Evolutionary conservation across 2,888 invertebrate genomes (phyloP).

Genomic region (Papilio demoleus): DNA sequence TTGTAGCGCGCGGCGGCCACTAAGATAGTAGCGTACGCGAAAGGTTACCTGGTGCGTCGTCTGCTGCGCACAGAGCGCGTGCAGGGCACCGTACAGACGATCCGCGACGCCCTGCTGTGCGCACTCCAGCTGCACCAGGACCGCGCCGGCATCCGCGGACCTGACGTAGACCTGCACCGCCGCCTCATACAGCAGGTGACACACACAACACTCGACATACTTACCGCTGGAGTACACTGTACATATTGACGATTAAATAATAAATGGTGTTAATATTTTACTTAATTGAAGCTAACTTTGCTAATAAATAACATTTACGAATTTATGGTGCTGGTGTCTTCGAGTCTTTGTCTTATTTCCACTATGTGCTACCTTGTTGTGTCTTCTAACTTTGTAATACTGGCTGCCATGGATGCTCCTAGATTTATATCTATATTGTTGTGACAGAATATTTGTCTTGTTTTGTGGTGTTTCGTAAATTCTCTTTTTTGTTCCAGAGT

Average conservation of each 20-base stretch:
- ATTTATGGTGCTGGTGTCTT: too few species aligned
- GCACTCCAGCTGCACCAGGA: slow-evolving; percentile 89
- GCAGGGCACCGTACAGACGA: slow-evolving; percentile 90
- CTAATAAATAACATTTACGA: too few species aligned
- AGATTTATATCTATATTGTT: not conserved
- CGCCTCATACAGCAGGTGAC: slow-evolving; percentile 88
- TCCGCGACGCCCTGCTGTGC: slow-evolving; percentile 90
- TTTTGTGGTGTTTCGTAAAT: not conserved
- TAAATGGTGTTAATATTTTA: too few species aligned
- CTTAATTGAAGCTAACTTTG: too few species aligned
- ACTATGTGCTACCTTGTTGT: too few species aligned
- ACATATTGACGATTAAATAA: too few species aligned
- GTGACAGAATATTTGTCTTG: not conserved
- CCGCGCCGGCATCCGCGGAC: slow-evolving; percentile 82
- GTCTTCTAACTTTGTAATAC: not conserved
- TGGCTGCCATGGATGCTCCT: not conserved
- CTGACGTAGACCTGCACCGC: slow-evolving; percentile 88
- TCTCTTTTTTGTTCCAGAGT: not conserved
- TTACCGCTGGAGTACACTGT: too few species aligned
- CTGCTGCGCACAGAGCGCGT: slow-evolving; percentile 92
- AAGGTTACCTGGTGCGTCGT: slow-evolving; percentile 92
- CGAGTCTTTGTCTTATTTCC: too few species aligned
- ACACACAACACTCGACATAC: not conserved
- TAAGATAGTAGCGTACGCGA: slow-evolving; percentile 86
- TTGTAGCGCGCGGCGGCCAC: slow-evolving; percentile 84